Conservation (phyloP, 1,140 invertebrate genomes). For the Apolygus lucorum region DNA sequence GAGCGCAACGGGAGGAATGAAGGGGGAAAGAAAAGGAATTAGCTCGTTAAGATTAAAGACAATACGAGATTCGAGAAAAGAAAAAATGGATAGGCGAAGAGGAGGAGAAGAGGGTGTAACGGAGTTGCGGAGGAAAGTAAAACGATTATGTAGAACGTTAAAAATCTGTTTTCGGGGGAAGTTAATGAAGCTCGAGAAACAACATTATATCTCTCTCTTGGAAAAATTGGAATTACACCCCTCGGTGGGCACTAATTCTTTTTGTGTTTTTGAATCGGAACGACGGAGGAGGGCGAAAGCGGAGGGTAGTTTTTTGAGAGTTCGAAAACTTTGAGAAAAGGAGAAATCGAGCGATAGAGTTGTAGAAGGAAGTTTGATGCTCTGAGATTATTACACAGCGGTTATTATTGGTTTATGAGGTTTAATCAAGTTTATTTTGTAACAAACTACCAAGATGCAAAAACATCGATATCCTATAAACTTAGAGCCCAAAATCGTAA, state of each 20-base stretch:
- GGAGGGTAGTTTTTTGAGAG: too few species aligned
- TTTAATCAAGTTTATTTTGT: too few species aligned
- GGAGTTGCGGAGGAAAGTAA: neutral
- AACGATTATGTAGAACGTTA: conserved; percentile 13
- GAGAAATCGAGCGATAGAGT: too few species aligned
- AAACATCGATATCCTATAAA: too few species aligned
- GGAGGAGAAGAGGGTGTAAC: neutral
- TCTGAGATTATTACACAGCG: too few species aligned
- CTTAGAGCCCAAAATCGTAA: too few species aligned
- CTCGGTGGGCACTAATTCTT: conserved; percentile 10
- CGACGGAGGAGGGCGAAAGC: too few species aligned
- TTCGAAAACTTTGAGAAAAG: too few species aligned
- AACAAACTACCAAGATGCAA: too few species aligned
- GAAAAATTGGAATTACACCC: conserved; percentile 5
- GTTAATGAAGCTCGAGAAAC: conserved; percentile 10
- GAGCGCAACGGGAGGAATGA: neutral
- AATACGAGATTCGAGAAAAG: neutral
- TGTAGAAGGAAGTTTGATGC: too few species aligned
- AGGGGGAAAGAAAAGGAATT: neutral
- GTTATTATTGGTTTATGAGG: too few species aligned
- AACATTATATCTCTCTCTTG: conserved; percentile 4
- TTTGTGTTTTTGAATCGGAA: too few species aligned
- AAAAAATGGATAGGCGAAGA: neutral
- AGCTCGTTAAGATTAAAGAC: conserved; percentile 15
- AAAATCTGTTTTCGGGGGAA: conserved; percentile 4